Percentiles rank a stretch among this genome's conserved stretches.
Conservation (phyloP, 1,140 invertebrate species). For the Acromyrmex echinatior region DNA sequence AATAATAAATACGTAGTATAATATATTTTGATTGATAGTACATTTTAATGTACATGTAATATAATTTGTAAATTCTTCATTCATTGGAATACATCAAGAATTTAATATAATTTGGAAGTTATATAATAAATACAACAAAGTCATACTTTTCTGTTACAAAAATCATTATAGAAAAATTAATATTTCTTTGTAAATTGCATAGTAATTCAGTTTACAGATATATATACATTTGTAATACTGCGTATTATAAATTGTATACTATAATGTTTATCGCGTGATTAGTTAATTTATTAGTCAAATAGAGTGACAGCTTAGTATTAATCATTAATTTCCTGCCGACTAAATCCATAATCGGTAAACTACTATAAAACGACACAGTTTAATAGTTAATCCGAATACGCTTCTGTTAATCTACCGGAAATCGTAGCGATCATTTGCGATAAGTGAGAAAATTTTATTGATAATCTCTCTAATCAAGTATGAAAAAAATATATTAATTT, state of each 20-base stretch:
- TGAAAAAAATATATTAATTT: background rate
- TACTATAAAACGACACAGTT: background rate
- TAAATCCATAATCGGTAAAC: slow-evolving; percentile 10
- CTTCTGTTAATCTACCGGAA: background rate
- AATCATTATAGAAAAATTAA: background rate
- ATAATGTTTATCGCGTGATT: slow-evolving; percentile 11
- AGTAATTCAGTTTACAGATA: background rate
- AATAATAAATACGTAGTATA: background rate
- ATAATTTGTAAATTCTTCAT: background rate
- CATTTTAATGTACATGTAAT: background rate
- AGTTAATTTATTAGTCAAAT: slow-evolving; percentile 26
- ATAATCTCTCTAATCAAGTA: background rate
- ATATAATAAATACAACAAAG: background rate
- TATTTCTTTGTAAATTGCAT: background rate
- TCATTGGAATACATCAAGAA: background rate
- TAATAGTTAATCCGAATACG: slow-evolving; percentile 26
- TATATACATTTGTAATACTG: no score
- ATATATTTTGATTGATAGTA: background rate
- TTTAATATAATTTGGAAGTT: background rate
- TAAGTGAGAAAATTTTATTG: slow-evolving; percentile 6
- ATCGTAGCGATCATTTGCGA: background rate
- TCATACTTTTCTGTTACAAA: background rate
- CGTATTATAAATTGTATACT: slow-evolving; percentile 9
- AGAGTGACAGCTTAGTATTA: slow-evolving; percentile 23
- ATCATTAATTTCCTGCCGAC: slow-evolving; percentile 19